These are phyloP conservation scores for Phocoena sinus DNA, from an alignment of 2,113 vertebrate species.

Conservation along the genomic window DNA sequence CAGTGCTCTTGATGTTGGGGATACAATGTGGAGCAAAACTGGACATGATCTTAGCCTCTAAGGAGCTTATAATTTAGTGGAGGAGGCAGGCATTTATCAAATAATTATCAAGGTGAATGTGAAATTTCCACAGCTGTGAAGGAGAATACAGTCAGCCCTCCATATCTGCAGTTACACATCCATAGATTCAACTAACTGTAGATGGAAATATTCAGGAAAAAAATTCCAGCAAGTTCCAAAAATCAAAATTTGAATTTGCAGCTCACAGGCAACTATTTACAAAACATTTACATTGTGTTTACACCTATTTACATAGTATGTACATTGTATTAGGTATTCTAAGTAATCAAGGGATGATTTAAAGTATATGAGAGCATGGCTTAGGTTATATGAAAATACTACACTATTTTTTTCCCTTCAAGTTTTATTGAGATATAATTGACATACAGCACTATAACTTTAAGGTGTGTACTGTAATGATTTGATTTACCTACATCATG, in stretches of 20 bases:
- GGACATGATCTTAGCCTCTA: not conserved
- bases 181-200: not conserved
- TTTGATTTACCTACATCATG: not conserved
- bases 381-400: not conserved
- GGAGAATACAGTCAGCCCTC: not conserved
- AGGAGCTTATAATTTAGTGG: not conserved
- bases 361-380: not conserved
- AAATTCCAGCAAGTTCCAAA: not conserved
- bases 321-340: not conserved
- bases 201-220: not conserved
- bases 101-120: not conserved
- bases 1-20: not conserved
- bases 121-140: not conserved
- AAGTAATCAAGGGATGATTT: not conserved
- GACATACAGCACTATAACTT: not conserved
- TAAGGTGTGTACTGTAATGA: not conserved
- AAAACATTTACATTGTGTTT: not conserved
- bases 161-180: not conserved
- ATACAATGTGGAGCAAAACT: not conserved
- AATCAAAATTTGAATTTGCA: not conserved
- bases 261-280: not conserved
- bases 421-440: not conserved
- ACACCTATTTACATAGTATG: not conserved
- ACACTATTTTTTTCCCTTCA: not conserved
- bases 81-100: not conserved